These are phyloP conservation scores for Sebastes kiyomatsui DNA, from an alignment of 2,797 vertebrate genomes.

Conservation along the genomic window DNA sequence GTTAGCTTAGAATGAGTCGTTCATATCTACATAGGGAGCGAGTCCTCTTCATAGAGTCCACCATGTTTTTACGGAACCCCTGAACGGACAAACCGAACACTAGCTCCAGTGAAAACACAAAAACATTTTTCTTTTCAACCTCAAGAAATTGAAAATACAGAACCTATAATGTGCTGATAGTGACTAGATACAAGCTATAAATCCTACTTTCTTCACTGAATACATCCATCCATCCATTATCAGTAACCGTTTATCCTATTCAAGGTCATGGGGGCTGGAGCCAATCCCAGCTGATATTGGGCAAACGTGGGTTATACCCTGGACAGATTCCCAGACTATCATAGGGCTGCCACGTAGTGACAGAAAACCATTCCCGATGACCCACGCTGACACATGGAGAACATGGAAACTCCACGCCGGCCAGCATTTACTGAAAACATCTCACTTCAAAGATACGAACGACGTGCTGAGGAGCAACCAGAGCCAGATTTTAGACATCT, in stretches of 20 bases:
- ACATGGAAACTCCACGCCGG: neutral
- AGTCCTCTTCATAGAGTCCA: fast-evolving
- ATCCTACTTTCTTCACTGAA: neutral
- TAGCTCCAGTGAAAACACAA: no score
- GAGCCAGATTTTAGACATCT: conserved; percentile 40
- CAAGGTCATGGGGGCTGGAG: neutral
- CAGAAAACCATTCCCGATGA: neutral
- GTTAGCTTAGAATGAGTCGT: no score
- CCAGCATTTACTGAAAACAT: neutral
- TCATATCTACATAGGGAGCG: no score
- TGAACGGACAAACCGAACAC: no score
- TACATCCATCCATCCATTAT: neutral
- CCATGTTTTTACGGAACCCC: no score
- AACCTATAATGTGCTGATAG: neutral
- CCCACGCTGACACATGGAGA: neutral
- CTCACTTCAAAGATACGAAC: conserved; percentile 9
- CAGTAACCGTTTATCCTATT: neutral
- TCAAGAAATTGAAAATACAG: neutral
- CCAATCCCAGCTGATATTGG: neutral
- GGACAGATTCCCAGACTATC: neutral
- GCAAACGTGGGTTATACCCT: neutral
- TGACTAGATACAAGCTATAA: neutral
- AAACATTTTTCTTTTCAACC: neutral
- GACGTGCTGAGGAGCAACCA: conserved; percentile 13
- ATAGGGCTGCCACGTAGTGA: neutral